Evolutionary conservation across 2,797 vertebrate genomes (phyloP).

Genomic region (Babyrousa celebensis): DNA sequence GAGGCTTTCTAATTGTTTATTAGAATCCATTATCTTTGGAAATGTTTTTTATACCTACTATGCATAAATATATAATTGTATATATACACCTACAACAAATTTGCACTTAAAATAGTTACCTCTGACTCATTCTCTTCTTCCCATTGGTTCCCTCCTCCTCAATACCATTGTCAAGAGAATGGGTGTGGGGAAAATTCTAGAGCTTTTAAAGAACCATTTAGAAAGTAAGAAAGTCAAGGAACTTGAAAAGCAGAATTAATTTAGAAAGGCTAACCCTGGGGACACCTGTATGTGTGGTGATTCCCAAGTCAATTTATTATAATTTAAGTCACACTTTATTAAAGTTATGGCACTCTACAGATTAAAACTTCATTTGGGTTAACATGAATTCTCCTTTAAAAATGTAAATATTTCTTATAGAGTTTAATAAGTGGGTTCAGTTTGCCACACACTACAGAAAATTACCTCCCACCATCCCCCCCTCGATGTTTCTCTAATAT

Average conservation of each 20-base stretch:
- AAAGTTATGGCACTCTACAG: background rate
- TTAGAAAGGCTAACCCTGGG: background rate
- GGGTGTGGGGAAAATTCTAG: background rate
- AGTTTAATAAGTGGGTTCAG: background rate
- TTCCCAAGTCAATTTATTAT: background rate
- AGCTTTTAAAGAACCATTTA: background rate
- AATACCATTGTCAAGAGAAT: background rate
- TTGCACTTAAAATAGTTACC: background rate
- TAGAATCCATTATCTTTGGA: slow-evolving; percentile 36
- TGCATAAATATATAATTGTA: background rate
- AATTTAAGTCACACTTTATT: slow-evolving; percentile 28
- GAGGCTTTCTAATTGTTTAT: background rate
- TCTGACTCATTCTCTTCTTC: background rate
- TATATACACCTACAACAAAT: background rate
- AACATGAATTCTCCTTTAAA: slow-evolving; percentile 45
- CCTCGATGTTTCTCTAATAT: background rate
- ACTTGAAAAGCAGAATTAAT: slow-evolving; percentile 43
- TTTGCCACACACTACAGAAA: background rate
- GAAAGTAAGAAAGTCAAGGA: slow-evolving; percentile 2
- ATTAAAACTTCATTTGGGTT: slow-evolving; percentile 39
- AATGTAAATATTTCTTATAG: background rate
- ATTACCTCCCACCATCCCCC: background rate
- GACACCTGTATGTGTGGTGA: background rate
- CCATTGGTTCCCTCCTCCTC: background rate
- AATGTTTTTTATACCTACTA: background rate